Conservation (phyloP, 2,113 vertebrate genomes). For the Halcyon malimbica region DNA sequence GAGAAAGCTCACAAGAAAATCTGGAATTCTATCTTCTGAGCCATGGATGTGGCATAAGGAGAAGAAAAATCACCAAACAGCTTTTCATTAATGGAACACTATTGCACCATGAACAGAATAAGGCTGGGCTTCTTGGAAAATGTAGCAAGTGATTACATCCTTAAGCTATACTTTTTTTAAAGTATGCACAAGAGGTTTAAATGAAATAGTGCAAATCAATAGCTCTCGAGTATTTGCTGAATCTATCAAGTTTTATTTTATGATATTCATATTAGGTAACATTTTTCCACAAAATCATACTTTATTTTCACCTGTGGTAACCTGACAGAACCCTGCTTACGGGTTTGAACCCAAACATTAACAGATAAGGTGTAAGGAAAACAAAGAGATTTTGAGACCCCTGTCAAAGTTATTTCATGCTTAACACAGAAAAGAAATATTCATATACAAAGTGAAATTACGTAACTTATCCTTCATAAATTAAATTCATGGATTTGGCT, state of each 20-base stretch:
- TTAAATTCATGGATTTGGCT: neutral
- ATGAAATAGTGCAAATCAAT: neutral
- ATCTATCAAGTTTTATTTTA: neutral
- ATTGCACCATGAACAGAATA: neutral
- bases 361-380: neutral
- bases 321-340: neutral
- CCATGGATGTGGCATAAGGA: neutral
- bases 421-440: neutral
- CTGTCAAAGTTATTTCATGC: neutral
- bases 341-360: neutral
- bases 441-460: neutral
- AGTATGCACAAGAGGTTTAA: neutral
- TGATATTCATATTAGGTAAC: neutral
- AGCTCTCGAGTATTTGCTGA: neutral
- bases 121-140: neutral
- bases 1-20: neutral
- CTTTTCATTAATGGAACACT: neutral
- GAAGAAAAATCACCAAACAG: neutral
- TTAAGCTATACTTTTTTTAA: neutral
- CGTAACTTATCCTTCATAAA: neutral
- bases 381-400: fast-evolving
- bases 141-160: neutral
- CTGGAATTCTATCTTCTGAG: neutral
- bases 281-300: neutral
- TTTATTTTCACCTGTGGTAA: neutral